Conservation (phyloP, 2,113 vertebrate species). For the Rhineura floridana region DNA sequence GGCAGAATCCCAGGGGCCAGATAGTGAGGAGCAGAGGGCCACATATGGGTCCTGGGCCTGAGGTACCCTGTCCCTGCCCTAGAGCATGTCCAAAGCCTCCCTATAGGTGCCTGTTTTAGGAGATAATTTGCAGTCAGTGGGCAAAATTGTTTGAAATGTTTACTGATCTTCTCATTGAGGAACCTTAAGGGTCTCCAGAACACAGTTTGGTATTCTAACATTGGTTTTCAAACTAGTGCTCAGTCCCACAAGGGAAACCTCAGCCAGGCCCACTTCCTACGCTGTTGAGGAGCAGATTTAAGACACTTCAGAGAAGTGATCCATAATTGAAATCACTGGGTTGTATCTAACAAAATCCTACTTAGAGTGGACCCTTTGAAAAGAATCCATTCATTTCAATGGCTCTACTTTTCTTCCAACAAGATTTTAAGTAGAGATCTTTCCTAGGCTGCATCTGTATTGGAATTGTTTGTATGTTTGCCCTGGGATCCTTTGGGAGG, state of each 20-base stretch:
- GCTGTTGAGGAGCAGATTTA: background rate
- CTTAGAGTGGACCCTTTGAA: too few relatives aligned
- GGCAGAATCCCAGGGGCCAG: too few relatives aligned
- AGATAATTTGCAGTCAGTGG: background rate
- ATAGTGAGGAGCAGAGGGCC: too few relatives aligned
- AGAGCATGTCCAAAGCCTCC: background rate
- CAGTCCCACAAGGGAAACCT: background rate
- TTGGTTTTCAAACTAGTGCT: background rate
- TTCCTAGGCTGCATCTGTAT: too few relatives aligned
- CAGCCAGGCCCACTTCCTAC: background rate
- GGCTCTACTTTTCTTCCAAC: too few relatives aligned
- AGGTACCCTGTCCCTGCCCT: background rate
- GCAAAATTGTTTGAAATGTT: background rate
- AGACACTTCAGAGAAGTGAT: background rate
- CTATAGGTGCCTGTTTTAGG: background rate
- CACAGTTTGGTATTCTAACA: background rate
- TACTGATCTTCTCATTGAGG: background rate
- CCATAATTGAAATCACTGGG: constrained; percentile 9
- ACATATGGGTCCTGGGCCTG: too few relatives aligned
- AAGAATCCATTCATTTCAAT: too few relatives aligned
- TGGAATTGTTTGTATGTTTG: too few relatives aligned
- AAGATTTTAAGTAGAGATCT: too few relatives aligned
- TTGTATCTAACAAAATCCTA: too few relatives aligned
- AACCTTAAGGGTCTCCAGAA: too few relatives aligned
- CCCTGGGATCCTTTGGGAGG: too few relatives aligned